Base-by-base conservation (phyloP, 2,797 vertebrate species). In the Gorsachius magnificus region DNA sequence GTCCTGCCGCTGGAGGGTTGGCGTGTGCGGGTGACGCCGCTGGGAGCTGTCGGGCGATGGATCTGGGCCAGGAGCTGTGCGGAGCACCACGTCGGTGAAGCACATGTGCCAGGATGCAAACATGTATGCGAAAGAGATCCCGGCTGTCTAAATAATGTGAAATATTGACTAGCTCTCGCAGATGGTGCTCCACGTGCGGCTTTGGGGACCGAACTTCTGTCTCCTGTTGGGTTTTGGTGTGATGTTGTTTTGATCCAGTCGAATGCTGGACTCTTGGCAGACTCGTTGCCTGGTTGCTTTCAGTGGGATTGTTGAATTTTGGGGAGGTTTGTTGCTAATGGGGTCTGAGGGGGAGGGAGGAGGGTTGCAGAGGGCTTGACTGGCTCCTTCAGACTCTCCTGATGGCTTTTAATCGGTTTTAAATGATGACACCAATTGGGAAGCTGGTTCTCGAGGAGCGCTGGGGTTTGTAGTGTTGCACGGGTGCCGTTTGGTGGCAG, bases 131-230 rank as follows among this genome's bases (percentile, higher is more conserved):
- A 77, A 65, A 93, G 94, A 94, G 96, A 92, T 95, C 65, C 89
- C 15, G 91, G 69, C 89, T 95, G 90, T 88, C 94, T 95, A 94
- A 97, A 97, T 96, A 95, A 96, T 81, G 84, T 94, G 96, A 95
- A 95, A 95, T 97, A 93, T 93, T 96, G 95, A 95, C 93, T 93
- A 58, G 75, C 74, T 94, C 78, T 77, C 24, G 2, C 94, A 94
- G 95, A 94, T 95, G 96, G 95, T 95, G 71, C 96, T 95, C 87
- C 92, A 85, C 72, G 82, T 95, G 93, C 88, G n/a, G 91, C 90
- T 80, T 31, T 0, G 6, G 83, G 69, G 89, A 74, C 89, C 81
- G 71, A 95, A 76, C 88, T 92, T 83, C 56, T 12, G 31, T 50
- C 82, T 95, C 79, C 74, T 60, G 33, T 29, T 46, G 74, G 64